Base-by-base conservation (phyloP, 2,113 vertebrate species). In the Meles meles region DNA sequence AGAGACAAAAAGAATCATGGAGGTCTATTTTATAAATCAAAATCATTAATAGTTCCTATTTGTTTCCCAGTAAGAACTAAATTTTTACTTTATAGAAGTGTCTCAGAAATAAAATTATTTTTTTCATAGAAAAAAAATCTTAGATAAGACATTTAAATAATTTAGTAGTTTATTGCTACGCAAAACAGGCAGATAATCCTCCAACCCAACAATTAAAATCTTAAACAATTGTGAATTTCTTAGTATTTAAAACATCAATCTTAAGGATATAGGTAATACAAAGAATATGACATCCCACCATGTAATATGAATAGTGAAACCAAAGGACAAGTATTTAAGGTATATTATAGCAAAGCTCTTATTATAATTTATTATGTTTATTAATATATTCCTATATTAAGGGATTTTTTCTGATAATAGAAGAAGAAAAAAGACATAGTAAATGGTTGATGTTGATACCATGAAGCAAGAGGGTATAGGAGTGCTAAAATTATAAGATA, bases 11-110 rank as follows among this genome's bases (percentile, higher is more conserved):
- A 63, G 37, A 92, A 88, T 34, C 21, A 27, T 88, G 47, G 20
- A 94, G 44, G 11, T 93, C 0, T n/a, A 65, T 77, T 82, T 95
- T 82, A 20, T 88, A 96, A 96, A 65, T 59, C 21, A 87, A 90
- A 90, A 59, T 52, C 18, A 83, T 80, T 59, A 80, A 17, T 57
- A 94, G n/a, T 55, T 90, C 3, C 10, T 88, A 69, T 76, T 90
- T 84, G 8, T 89, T 94, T 95, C 18, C 74, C 4, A 71, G 6
- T 91, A 79, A 89, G 21, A 96, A 61, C 10, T 88, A 12, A 76
- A 84, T 47, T 87, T 95, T 87, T 59, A 47, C 59, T 87, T 93
- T 88, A 5, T 65, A 47, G 7, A 94, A 55, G 14, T 79, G 31
- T 90, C 59, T 87, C 39, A 77, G 63, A 92, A 94, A 63, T 61